Conservation (phyloP, 2,888 invertebrate genomes). For the Merodon equestris region DNA sequence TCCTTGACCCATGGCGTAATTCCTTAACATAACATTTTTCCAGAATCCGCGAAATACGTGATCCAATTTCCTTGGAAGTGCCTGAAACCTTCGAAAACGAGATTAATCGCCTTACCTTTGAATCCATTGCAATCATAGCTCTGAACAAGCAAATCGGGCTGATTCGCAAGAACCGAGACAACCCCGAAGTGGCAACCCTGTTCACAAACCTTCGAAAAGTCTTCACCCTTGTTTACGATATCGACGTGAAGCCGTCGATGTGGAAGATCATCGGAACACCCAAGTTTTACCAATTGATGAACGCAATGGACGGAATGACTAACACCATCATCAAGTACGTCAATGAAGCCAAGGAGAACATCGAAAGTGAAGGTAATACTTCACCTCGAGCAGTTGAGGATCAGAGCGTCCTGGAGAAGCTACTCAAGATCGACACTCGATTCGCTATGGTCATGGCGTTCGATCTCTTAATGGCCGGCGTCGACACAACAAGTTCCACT, state of each 20-base stretch:
- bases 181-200: slow-evolving; percentile 45
- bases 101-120: slow-evolving; percentile 81
- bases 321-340: slow-evolving; percentile 71
- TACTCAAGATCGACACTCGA: slow-evolving; percentile 82
- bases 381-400: slow-evolving; percentile 78
- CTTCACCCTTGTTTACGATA: slow-evolving; percentile 52
- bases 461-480: slow-evolving; percentile 86
- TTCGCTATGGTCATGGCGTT: slow-evolving; percentile 84
- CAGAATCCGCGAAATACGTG: slow-evolving; percentile 75
- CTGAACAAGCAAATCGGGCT: slow-evolving; percentile 75
- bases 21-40: background rate
- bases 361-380: slow-evolving; percentile 58
- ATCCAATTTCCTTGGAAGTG: slow-evolving; percentile 74
- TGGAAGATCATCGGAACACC: slow-evolving; percentile 71
- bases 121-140: slow-evolving; percentile 78
- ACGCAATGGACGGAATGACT: slow-evolving; percentile 71
- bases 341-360: slow-evolving; percentile 73
- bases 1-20: too few relatives aligned
- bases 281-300: slow-evolving; percentile 70
- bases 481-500: slow-evolving; percentile 84
- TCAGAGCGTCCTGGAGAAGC: slow-evolving; percentile 83
- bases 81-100: slow-evolving; percentile 79
- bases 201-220: slow-evolving; percentile 71
- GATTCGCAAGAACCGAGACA: slow-evolving; percentile 65
- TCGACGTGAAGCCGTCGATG: slow-evolving; percentile 72